A percentile compares a stretch with the other conserved stretches of the same genome.
Conservation (phyloP, 2,888 invertebrate genomes). For the Latrodectus elegans region DNA sequence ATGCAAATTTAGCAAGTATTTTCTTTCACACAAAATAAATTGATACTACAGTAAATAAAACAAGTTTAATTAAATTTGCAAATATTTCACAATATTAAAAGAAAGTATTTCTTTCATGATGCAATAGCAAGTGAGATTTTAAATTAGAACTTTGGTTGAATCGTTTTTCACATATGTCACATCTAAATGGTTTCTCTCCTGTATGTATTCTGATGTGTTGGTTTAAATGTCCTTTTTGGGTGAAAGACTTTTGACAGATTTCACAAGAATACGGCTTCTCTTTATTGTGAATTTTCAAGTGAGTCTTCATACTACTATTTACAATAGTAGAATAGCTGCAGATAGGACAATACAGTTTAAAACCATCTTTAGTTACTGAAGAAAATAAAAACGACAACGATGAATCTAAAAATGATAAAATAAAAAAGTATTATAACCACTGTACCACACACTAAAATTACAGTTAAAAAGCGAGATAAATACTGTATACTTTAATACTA, state of each 20-base stretch:
- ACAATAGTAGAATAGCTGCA: background rate
- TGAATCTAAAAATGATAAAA: no score
- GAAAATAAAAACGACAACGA: no score
- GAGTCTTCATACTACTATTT: background rate
- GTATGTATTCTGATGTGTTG: conserved; percentile 3
- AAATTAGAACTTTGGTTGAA: background rate
- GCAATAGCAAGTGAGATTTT: background rate
- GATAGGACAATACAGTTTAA: background rate
- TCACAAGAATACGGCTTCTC: background rate
- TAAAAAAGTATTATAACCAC: no score
- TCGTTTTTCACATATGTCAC: background rate
- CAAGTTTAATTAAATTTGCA: no score
- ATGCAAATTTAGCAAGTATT: no score
- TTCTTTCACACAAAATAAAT: no score
- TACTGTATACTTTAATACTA: background rate
- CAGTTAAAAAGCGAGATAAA: background rate
- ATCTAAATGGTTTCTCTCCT: background rate
- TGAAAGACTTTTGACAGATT: conserved; percentile 8
- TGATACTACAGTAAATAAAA: no score
- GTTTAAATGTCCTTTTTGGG: background rate
- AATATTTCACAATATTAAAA: no score
- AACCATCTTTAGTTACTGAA: no score
- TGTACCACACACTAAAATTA: background rate
- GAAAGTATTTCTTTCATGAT: background rate
- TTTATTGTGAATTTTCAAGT: background rate